Conservation (phyloP, 2,113 vertebrate species). For the Arvicanthis niloticus region DNA sequence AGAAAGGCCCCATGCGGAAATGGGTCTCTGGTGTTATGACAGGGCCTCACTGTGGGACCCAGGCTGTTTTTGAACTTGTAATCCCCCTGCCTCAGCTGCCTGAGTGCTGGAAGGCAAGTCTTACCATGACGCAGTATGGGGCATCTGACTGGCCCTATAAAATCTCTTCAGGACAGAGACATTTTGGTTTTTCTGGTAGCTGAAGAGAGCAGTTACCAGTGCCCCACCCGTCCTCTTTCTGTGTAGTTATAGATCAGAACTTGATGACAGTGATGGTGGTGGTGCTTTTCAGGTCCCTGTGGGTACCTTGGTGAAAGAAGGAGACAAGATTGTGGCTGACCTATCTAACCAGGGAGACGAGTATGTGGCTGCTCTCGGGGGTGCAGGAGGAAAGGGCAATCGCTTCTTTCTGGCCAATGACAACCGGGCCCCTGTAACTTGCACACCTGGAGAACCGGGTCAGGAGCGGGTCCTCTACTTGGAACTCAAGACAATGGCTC, state of each 20-base stretch:
- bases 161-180: accelerated
- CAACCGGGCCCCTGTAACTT: constrained; percentile 90
- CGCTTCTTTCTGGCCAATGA: constrained; percentile 96
- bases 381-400: constrained; percentile 96
- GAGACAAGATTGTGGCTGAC: constrained; percentile 88
- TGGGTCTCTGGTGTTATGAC: not conserved
- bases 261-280: not conserved
- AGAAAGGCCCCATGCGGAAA: accelerated
- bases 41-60: not conserved
- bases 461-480: constrained; percentile 92
- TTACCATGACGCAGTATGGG: not conserved
- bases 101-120: not conserved
- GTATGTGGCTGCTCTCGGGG: constrained; percentile 92
- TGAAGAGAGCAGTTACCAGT: accelerated
- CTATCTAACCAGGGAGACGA: constrained; percentile 90
- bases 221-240: accelerated
- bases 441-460: constrained; percentile 90
- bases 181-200: not conserved
- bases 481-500: constrained; percentile 96
- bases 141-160: not conserved
- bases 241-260: not conserved
- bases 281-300: constrained; percentile 90
- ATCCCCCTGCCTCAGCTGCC: not conserved
- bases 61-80: not conserved
- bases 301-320: constrained; percentile 95